These are phyloP conservation scores for Tapirus terrestris DNA, from an alignment of 2,113 vertebrate genomes.

Conservation along the genomic window DNA sequence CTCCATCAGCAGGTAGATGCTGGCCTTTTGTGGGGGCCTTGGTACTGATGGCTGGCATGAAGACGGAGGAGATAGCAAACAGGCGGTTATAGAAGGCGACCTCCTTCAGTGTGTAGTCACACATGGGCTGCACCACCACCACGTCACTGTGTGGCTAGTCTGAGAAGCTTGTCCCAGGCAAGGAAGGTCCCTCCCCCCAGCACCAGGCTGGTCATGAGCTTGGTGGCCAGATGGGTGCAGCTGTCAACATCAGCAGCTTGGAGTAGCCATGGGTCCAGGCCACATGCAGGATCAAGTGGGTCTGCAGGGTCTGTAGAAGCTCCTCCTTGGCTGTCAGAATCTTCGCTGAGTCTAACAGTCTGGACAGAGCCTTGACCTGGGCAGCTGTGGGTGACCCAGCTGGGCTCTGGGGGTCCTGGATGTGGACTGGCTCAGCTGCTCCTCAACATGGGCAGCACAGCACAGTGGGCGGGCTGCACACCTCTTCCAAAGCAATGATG, in stretches of 20 bases:
- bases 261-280: conserved; percentile 87
- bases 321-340: conserved; percentile 91
- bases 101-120: conserved; percentile 93
- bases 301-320: conserved; percentile 90
- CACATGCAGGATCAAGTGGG: conserved; percentile 90
- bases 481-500: conserved; percentile 67
- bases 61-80: conserved; percentile 86
- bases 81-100: conserved; percentile 92
- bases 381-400: not conserved
- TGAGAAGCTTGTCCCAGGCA: conserved; percentile 90
- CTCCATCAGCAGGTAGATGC: conserved; percentile 92
- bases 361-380: conserved; percentile 80
- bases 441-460: conserved; percentile 60
- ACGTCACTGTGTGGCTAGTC: conserved; percentile 90
- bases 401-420: accelerated
- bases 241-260: conserved; percentile 93
- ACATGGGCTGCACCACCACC: conserved; percentile 90
- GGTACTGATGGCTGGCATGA: conserved; percentile 86
- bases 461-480: conserved; percentile 86
- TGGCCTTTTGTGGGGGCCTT: conserved; percentile 87
- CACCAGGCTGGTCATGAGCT: conserved; percentile 90
- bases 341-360: conserved; percentile 83
- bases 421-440: not conserved
- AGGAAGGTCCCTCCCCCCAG: conserved; percentile 93
- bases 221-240: conserved; percentile 91